A percentile compares a stretch with the other conserved stretches of the same genome.
phyloP scores from a whole-genome alignment of 1,140 invertebrate species.

The Meloidogyne hapla region DNA sequence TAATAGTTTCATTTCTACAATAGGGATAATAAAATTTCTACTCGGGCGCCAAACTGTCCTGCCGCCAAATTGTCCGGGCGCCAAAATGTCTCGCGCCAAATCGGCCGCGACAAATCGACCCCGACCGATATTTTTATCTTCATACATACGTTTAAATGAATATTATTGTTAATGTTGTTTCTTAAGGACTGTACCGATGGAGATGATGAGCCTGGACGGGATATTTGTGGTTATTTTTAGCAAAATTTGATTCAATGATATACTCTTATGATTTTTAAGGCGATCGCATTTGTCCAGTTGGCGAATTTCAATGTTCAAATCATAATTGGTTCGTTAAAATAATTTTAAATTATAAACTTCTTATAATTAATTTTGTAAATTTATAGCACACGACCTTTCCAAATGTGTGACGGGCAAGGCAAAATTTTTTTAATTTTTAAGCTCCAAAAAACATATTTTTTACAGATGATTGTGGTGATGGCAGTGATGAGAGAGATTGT shows the following conservation, averaged over 20 bases:
- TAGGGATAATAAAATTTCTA: no score
- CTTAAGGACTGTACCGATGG: conserved; percentile 75
- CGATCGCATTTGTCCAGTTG: conserved; percentile 69
- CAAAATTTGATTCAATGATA: neutral
- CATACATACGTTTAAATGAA: conserved; percentile 22
- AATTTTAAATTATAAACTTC: neutral
- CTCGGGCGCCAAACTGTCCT: no score
- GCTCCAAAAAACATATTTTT: neutral
- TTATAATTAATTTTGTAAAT: conserved; percentile 72
- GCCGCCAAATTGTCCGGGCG: no score
- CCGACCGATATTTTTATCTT: no score
- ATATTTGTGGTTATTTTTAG: conserved; percentile 65
- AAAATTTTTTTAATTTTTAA: neutral
- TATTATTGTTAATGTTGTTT: neutral
- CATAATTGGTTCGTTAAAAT: neutral
- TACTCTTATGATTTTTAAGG: conserved; percentile 7
- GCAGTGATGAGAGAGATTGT: conserved; percentile 64
- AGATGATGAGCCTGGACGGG: conserved; percentile 56
- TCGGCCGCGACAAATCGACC: no score
- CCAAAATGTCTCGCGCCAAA: no score
- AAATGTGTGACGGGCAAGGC: conserved; percentile 81
- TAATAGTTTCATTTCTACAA: no score
- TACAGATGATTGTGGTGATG: conserved; percentile 73
- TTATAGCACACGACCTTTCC: conserved; percentile 78
- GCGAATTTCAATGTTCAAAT: conserved; percentile 83